Evolutionary conservation across 64 coral and sea anemone genomes (phyloP).

Genomic region (Cladopsammia gracilis): DNA sequence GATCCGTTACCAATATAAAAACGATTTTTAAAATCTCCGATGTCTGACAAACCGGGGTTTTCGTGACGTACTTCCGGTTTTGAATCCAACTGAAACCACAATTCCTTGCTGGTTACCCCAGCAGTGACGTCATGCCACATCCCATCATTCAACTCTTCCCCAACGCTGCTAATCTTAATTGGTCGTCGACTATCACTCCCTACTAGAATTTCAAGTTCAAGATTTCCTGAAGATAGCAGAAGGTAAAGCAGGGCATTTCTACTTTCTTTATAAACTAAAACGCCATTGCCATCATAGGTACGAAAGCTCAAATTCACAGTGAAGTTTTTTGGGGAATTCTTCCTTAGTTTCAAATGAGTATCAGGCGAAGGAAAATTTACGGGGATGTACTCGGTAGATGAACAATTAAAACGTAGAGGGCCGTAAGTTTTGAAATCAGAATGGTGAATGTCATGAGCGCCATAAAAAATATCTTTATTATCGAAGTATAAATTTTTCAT

Average conservation of each 20-base stretch:
- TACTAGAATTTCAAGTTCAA: constrained; percentile 68
- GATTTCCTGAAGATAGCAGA: constrained; percentile 31
- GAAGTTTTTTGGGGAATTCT: constrained; percentile 63
- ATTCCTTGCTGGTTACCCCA: constrained; percentile 68
- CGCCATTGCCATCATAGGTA: constrained; percentile 72
- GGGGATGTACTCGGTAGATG: constrained; percentile 34
- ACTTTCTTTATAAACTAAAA: constrained; percentile 67
- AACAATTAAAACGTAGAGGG: constrained; percentile 28
- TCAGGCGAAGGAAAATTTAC: constrained; percentile 77
- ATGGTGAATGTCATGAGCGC: constrained; percentile 1
- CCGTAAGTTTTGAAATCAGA: constrained; percentile 31
- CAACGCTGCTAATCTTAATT: constrained; percentile 72
- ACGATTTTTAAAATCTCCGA: constrained; percentile 73
- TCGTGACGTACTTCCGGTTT: constrained; percentile 86
- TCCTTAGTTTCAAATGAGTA: constrained; percentile 56
- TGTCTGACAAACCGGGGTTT: constrained; percentile 58
- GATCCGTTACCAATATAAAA: constrained; percentile 72
- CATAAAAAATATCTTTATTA: constrained; percentile 68
- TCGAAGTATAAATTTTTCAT: constrained; percentile 76
- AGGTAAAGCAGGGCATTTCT: constrained; percentile 60
- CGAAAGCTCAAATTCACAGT: constrained; percentile 79
- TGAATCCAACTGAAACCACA: constrained; percentile 78
- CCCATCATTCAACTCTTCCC: constrained; percentile 75
- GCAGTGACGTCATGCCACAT: constrained; percentile 81
- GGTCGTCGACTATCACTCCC: constrained; percentile 57